phyloP scores from a whole-genome alignment of 2,888 invertebrate species.

The Drosophila antonietae region DNA sequence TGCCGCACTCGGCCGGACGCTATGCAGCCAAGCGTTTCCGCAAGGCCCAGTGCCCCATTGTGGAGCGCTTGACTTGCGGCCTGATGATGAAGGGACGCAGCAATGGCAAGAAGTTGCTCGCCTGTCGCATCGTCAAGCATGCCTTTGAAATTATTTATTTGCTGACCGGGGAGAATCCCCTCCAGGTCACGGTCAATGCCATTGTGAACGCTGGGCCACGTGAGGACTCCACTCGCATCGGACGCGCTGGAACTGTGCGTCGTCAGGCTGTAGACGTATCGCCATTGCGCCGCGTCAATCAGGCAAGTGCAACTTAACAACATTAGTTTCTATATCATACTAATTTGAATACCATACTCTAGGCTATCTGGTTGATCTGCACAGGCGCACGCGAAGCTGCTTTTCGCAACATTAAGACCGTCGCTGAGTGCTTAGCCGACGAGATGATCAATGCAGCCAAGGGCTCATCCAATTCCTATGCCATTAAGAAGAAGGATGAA shows the following conservation, averaged over 20 bases:
- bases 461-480: slow-evolving; percentile 99
- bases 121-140: slow-evolving; percentile 99
- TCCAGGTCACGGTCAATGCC: slow-evolving; percentile 85
- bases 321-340: neutral
- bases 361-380: slow-evolving; percentile 98
- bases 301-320: slow-evolving; percentile 83
- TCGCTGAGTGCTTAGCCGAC: slow-evolving; percentile 99
- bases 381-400: slow-evolving; percentile 99
- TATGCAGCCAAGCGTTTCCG: slow-evolving; percentile 99
- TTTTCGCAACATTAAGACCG: slow-evolving; percentile 99
- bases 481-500: slow-evolving; percentile 99
- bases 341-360: neutral
- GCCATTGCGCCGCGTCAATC: slow-evolving; percentile 98
- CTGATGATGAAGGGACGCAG: slow-evolving; percentile 99
- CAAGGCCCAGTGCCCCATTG: slow-evolving; percentile 99
- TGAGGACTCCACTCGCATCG: slow-evolving; percentile 99
- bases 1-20: slow-evolving; percentile 99
- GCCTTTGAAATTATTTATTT: slow-evolving; percentile 91
- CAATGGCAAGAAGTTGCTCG: slow-evolving; percentile 99
- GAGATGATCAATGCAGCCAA: slow-evolving; percentile 99
- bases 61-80: slow-evolving; percentile 98
- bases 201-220: slow-evolving; percentile 99
- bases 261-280: slow-evolving; percentile 99
- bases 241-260: slow-evolving; percentile 99
- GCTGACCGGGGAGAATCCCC: slow-evolving; percentile 56